A percentile compares a stretch with the other conserved stretches of the same genome.
These are phyloP conservation scores for Tadarida brasiliensis DNA, from an alignment of 2,797 vertebrate species.

Conservation along the genomic window DNA sequence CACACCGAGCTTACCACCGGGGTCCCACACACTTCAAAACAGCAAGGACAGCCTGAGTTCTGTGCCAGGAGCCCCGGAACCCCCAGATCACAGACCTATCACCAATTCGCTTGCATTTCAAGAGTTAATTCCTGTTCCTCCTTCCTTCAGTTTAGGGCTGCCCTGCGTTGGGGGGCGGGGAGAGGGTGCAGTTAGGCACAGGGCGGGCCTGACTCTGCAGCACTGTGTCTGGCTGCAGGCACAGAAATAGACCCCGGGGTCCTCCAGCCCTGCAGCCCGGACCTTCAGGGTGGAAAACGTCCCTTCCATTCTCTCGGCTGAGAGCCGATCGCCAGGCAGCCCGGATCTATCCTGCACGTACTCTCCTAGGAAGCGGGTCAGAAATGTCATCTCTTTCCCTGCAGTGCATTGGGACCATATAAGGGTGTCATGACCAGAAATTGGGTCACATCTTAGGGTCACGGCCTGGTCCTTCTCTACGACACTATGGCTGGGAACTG, in stretches of 20 bases:
- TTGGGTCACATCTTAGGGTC: background rate
- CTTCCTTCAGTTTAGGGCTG: too few relatives aligned
- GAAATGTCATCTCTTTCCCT: background rate
- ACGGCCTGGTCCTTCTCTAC: background rate
- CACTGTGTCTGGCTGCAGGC: constrained; percentile 68
- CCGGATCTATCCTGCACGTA: accelerated
- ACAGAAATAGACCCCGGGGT: constrained; percentile 68
- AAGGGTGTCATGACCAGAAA: background rate
- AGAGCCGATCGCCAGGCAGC: background rate
- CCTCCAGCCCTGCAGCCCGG: constrained; percentile 21
- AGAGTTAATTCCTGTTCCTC: background rate
- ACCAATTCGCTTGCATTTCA: background rate
- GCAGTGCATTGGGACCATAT: constrained; percentile 69
- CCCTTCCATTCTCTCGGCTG: accelerated
- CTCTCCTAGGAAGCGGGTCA: background rate
- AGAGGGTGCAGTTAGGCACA: constrained; percentile 44
- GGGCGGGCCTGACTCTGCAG: constrained; percentile 61
- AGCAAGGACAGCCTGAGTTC: too few relatives aligned
- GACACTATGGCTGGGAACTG: constrained; percentile 48
- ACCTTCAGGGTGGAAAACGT: background rate
- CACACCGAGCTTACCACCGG: background rate
- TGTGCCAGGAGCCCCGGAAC: background rate
- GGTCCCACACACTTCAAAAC: background rate
- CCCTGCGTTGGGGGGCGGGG: too few relatives aligned
- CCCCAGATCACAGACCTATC: background rate